phyloP scores from a whole-genome alignment of 2,113 vertebrate genomes.

The Ia io region DNA sequence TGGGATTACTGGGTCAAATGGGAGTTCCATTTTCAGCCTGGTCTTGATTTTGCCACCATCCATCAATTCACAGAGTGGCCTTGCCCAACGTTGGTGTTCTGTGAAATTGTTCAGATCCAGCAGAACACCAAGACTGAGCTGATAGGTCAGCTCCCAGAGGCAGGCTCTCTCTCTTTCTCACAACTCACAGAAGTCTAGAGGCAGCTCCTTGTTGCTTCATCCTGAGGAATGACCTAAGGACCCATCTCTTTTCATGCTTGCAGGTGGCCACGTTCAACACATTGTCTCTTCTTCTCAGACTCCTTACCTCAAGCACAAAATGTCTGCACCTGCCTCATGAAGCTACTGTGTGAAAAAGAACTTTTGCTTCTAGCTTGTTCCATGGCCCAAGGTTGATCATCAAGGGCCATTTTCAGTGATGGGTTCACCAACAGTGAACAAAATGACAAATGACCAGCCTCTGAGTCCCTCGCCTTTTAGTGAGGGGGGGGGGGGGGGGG shows the following conservation, averaged over 20 bases:
- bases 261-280: not conserved
- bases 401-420: not conserved
- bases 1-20: too few species aligned
- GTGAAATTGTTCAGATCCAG: not conserved
- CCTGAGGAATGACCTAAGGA: too few species aligned
- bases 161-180: not conserved
- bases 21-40: too few species aligned
- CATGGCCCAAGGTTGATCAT: not conserved
- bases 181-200: not conserved
- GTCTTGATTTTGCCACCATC: not conserved
- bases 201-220: not conserved
- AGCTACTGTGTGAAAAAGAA: not conserved
- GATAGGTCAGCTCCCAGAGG: not conserved
- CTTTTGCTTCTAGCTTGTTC: not conserved
- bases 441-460: not conserved
- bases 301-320: not conserved
- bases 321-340: not conserved
- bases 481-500: too few species aligned
- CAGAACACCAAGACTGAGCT: not conserved
- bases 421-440: not conserved
- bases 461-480: not conserved
- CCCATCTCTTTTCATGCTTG: not conserved
- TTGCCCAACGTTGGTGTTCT: not conserved
- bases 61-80: not conserved
- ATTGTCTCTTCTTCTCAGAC: not conserved